Base-by-base conservation (phyloP, 2,888 invertebrate genomes). In the Lithophane socia region DNA sequence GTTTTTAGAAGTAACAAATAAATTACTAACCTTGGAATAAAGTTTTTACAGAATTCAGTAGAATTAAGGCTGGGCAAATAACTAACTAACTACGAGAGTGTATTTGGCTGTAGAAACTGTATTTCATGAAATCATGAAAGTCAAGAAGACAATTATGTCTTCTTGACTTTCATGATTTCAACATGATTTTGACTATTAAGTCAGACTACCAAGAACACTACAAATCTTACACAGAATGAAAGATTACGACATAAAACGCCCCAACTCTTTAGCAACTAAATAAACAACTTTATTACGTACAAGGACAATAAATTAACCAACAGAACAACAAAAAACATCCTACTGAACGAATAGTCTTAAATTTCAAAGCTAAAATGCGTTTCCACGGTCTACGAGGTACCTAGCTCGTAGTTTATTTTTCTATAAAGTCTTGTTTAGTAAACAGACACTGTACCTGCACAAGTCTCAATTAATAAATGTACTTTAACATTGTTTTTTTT, bases 291-390 rank as follows among this genome's bases (percentile, higher is more conserved):
- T 63, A 79, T 75, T 79, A 79, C 61, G 44, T 29, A 82, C 76
- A 72, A 79, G 60, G 61, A 71, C 69, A 63, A 75, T 87, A 82
- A 87, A 85, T 82, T 68, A 78, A 77, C 54, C 44, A 21, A 44
- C 21, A 29, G 9, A 54, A 42, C n/a, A 73, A n/a, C 47, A 58
- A 18, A 64, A 63, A 56, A 64, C 58, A 47, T 49, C 37, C 2
- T 44, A 52, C 24, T 54, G 64, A 75, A 52, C 18, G 18, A 21
- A 61, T 52, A 73, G 69, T 70, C 60, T 68, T 61, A 52, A 71
- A 80, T 64, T 70, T 64, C 58, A 65, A 52, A 78, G 65, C 37
- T 60, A 18, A 63, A 75, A 69, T 49, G 29, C 24, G 18, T 47
- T 69, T 49, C 54, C 21, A 42, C 24, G 0, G 29, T 56, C 7